Evolutionary conservation across 2,888 invertebrate genomes (phyloP).

Genomic region (Drosophila multiciliata): DNA sequence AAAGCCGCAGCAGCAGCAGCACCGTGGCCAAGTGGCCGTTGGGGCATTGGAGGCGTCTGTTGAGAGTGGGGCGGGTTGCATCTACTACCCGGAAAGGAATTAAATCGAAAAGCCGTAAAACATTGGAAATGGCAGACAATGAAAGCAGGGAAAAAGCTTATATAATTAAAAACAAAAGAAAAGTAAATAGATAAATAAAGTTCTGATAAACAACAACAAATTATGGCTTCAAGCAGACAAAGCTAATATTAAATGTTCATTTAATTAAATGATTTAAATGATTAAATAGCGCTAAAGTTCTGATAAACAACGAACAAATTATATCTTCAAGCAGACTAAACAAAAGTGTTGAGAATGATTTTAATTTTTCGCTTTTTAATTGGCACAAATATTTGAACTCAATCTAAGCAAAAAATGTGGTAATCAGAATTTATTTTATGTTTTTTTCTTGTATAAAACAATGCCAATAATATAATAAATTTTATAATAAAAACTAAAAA

Average conservation of each 20-base stretch:
- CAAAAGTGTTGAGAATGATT: not conserved
- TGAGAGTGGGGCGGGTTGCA: not conserved
- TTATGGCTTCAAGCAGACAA: not conserved
- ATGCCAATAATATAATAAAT: no score
- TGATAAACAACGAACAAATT: not conserved
- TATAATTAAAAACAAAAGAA: slow-evolving; percentile 22
- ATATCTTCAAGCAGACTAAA: not conserved
- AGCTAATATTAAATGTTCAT: not conserved
- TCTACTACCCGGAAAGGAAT: slow-evolving; percentile 18
- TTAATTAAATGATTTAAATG: no score
- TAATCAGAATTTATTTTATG: not conserved
- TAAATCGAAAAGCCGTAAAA: slow-evolving; percentile 47
- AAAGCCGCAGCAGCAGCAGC: slow-evolving; percentile 9
- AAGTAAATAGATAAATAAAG: not conserved
- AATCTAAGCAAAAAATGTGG: not conserved
- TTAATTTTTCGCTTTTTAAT: not conserved
- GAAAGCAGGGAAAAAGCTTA: not conserved
- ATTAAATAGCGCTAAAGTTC: not conserved
- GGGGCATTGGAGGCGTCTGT: not conserved
- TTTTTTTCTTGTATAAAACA: not conserved
- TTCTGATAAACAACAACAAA: not conserved
- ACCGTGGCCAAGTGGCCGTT: slow-evolving; percentile 18
- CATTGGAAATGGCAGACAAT: slow-evolving; percentile 1
- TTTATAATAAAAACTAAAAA: no score
- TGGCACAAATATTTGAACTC: not conserved